Conservation (phyloP, 2,113 vertebrate species). For the Terrapene triunguis region DNA sequence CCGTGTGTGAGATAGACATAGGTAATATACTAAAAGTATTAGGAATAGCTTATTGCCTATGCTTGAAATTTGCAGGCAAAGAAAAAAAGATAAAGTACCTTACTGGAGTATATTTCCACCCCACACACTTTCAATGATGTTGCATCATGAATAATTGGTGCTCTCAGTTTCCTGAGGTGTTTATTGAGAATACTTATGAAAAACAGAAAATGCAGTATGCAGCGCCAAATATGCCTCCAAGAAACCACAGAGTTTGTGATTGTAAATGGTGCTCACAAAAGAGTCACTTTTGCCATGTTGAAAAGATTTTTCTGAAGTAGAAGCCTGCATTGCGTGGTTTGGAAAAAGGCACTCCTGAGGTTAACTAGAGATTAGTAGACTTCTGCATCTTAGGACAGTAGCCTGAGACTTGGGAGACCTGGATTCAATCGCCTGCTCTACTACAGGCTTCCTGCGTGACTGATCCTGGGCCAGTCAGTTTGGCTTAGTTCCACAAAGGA, state of each 20-base stretch:
- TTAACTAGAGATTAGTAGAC: conserved; percentile 57
- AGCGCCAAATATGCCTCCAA: conserved; percentile 25
- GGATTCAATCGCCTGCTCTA: neutral
- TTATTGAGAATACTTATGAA: neutral
- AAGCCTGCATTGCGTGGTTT: conserved; percentile 42
- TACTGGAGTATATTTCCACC: neutral
- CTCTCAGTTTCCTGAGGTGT: neutral
- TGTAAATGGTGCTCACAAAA: conserved; percentile 21
- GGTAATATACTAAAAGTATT: neutral
- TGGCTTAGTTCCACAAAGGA: neutral
- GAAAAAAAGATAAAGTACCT: neutral
- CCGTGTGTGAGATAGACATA: neutral
- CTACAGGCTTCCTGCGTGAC: neutral
- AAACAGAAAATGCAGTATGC: neutral
- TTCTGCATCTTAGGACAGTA: conserved; percentile 17
- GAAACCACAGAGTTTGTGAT: conserved; percentile 40
- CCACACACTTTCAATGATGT: neutral
- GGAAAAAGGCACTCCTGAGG: conserved; percentile 2
- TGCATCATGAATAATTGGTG: neutral
- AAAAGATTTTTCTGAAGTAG: conserved; percentile 44
- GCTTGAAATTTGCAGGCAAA: neutral
- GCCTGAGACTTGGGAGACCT: neutral
- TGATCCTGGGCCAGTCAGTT: accelerated
- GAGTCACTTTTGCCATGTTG: neutral
- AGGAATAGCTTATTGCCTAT: neutral